Conservation (phyloP, 1,140 invertebrate genomes). For the Drosophila triauraria region DNA sequence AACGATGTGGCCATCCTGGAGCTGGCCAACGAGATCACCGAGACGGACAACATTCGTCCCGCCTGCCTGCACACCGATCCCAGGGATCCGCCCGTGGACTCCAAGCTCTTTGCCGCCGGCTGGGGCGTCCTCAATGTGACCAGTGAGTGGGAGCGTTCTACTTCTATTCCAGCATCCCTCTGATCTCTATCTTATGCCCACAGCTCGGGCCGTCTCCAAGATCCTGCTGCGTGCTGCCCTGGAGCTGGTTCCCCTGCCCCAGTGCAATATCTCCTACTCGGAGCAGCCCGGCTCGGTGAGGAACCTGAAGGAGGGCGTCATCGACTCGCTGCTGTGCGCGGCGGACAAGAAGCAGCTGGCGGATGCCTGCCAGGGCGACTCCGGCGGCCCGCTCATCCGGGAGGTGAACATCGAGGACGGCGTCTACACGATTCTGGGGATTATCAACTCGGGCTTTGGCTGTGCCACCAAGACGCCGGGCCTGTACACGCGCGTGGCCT, state of each 20-base stretch:
- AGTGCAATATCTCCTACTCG: slow-evolving; percentile 50
- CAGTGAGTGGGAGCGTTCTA: slow-evolving; percentile 42
- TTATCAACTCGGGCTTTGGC: slow-evolving; percentile 89
- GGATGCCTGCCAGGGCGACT: slow-evolving; percentile 89
- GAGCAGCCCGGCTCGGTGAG: slow-evolving; percentile 19
- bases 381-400: slow-evolving; percentile 88
- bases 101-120: slow-evolving; percentile 64
- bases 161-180: not conserved
- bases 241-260: slow-evolving; percentile 41
- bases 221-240: slow-evolving; percentile 67
- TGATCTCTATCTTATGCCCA: too few species aligned
- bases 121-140: slow-evolving; percentile 69
- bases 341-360: slow-evolving; percentile 85
- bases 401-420: slow-evolving; percentile 61
- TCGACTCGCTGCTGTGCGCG: slow-evolving; percentile 86
- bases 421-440: slow-evolving; percentile 84
- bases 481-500: slow-evolving; percentile 88
- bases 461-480: slow-evolving; percentile 88
- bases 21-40: slow-evolving; percentile 38
- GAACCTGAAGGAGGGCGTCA: slow-evolving; percentile 51
- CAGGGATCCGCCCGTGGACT: slow-evolving; percentile 43
- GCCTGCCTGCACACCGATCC: slow-evolving; percentile 64
- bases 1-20: slow-evolving; percentile 77
- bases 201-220: slow-evolving; percentile 57
- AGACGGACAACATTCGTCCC: slow-evolving; percentile 42